Percentiles rank a stretch among this genome's conserved stretches.
Evolutionary conservation across 2,888 invertebrate species (phyloP).

Genomic region (Nomada ferruginata): DNA sequence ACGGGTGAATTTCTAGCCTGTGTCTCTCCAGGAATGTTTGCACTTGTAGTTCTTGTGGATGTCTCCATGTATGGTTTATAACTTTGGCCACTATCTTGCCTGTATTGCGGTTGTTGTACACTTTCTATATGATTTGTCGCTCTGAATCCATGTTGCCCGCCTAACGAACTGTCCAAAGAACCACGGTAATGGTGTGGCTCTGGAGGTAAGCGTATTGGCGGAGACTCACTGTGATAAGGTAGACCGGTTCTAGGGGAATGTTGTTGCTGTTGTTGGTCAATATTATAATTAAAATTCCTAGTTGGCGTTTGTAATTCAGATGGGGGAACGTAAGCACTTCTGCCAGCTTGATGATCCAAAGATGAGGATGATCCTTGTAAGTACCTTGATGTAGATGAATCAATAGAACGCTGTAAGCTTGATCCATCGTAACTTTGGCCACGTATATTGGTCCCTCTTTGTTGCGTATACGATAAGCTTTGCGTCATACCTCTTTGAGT

Average conservation of each 20-base stretch:
- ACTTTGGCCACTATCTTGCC: constrained; percentile 74
- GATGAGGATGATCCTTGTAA: constrained; percentile 73
- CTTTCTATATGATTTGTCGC: constrained; percentile 72
- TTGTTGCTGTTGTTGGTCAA: constrained; percentile 74
- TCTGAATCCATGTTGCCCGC: constrained; percentile 70
- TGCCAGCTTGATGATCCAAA: constrained; percentile 77
- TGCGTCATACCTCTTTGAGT: constrained; percentile 73
- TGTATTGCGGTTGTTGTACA: constrained; percentile 70
- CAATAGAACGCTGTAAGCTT: constrained; percentile 70
- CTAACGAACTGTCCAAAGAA: constrained; percentile 66
- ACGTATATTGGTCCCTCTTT: constrained; percentile 68
- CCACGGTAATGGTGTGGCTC: constrained; percentile 79
- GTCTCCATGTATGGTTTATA: constrained; percentile 78
- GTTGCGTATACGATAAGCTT: constrained; percentile 70
- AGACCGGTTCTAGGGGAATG: constrained; percentile 76
- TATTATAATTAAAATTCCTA: constrained; percentile 73
- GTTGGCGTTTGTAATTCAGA: constrained; percentile 80
- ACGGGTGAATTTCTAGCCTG: constrained; percentile 78
- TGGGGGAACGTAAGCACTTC: constrained; percentile 82
- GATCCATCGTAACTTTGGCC: constrained; percentile 80
- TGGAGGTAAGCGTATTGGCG: constrained; percentile 75
- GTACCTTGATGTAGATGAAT: constrained; percentile 69
- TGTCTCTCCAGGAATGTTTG: constrained; percentile 72
- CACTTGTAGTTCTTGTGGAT: constrained; percentile 65
- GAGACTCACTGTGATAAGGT: constrained; percentile 78